Conservation (phyloP, 2,888 invertebrate genomes). For the Epinotia bilunana region DNA sequence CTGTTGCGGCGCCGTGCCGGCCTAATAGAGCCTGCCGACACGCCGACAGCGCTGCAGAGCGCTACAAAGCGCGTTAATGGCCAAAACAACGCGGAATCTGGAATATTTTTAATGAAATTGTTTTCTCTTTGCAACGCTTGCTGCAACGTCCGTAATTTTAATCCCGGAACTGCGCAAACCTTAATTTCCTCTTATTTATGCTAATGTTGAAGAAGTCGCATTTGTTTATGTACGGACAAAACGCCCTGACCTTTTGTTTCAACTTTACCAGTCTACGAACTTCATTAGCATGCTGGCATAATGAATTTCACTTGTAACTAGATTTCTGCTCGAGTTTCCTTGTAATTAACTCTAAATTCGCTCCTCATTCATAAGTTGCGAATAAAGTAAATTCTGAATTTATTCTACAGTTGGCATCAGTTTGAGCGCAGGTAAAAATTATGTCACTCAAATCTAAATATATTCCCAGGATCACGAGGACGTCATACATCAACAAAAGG, state of each 20-base stretch:
- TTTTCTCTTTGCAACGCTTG: slow-evolving; percentile 52
- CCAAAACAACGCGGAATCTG: slow-evolving; percentile 50
- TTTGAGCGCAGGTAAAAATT: background rate
- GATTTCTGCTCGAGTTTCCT: slow-evolving; percentile 33
- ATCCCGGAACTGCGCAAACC: slow-evolving; percentile 54
- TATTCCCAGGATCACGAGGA: slow-evolving; percentile 46
- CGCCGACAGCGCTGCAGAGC: slow-evolving; percentile 2
- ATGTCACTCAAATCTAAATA: slow-evolving; percentile 36
- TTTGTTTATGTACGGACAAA: slow-evolving; percentile 41
- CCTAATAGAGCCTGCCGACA: slow-evolving; percentile 15
- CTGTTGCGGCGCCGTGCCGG: slow-evolving; percentile 49
- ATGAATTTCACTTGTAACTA: slow-evolving; percentile 42
- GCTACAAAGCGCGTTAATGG: slow-evolving; percentile 45
- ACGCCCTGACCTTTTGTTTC: slow-evolving; percentile 42
- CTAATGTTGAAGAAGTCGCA: slow-evolving; percentile 55
- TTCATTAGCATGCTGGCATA: slow-evolving; percentile 45
- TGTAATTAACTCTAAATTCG: slow-evolving; percentile 37
- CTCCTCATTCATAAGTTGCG: slow-evolving; percentile 15
- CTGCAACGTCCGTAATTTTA: slow-evolving; percentile 55
- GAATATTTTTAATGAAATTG: slow-evolving; percentile 67
- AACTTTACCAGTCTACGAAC: slow-evolving; percentile 27
- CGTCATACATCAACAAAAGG: slow-evolving; percentile 24
- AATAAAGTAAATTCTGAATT: slow-evolving; percentile 7
- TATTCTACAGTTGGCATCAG: background rate
- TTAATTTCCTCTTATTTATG: slow-evolving; percentile 61